phyloP scores from a whole-genome alignment of 2,888 invertebrate species.

The Leptodirus hochenwartii region DNA sequence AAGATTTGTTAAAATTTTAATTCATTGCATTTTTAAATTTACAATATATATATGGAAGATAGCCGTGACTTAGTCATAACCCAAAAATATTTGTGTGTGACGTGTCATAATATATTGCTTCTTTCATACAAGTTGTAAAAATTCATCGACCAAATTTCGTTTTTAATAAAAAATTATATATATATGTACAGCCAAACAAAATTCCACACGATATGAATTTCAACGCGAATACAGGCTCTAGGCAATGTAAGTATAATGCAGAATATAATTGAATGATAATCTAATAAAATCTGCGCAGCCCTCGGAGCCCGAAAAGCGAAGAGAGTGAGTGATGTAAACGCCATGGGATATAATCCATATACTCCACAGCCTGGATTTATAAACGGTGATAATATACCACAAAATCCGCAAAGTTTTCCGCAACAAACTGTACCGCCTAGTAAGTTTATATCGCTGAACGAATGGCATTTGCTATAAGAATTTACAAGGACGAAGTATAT shows the following conservation, averaged over 20 bases:
- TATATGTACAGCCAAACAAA: too few relatives aligned
- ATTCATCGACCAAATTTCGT: too few relatives aligned
- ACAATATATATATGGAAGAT: too few relatives aligned
- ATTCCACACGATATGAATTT: slow-evolving; percentile 21
- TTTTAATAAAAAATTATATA: too few relatives aligned
- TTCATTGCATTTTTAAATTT: too few relatives aligned
- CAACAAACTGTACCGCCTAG: slow-evolving; percentile 11
- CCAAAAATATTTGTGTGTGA: too few relatives aligned
- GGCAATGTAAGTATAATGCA: slow-evolving; percentile 21
- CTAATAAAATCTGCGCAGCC: slow-evolving; percentile 7
- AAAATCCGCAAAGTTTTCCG: slow-evolving; percentile 10
- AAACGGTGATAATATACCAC: slow-evolving; percentile 10
- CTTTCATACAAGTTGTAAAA: too few relatives aligned
- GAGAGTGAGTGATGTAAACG: slow-evolving; percentile 48
- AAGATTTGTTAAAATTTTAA: too few relatives aligned
- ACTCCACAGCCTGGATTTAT: slow-evolving; percentile 14
- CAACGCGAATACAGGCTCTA: slow-evolving; percentile 23
- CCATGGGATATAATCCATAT: slow-evolving; percentile 36
- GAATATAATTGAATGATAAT: slow-evolving; percentile 3
- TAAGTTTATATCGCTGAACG: neutral
- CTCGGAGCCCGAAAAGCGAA: slow-evolving; percentile 36
- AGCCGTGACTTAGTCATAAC: too few relatives aligned
- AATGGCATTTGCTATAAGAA: neutral
- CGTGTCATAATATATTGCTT: too few relatives aligned
- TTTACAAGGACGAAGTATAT: too few relatives aligned